Percentiles rank a stretch among this genome's conserved stretches.
Evolutionary conservation across 2,888 invertebrate genomes (phyloP).

Genomic region (Caradrina kadenii): DNA sequence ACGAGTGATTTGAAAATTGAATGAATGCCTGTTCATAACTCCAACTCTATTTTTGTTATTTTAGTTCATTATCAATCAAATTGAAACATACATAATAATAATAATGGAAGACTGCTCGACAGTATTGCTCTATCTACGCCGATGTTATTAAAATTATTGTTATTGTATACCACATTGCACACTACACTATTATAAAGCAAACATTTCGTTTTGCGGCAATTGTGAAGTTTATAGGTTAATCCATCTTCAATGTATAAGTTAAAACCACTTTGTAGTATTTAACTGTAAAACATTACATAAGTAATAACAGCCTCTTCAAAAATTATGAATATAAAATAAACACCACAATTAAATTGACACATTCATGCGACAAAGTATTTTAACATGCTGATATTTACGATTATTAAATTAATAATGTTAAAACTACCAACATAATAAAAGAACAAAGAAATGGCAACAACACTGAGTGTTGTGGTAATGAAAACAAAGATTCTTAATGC

Average conservation of each 20-base stretch:
- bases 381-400: neutral
- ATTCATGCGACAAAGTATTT: slow-evolving; percentile 2
- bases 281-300: neutral
- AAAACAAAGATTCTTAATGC: slow-evolving; percentile 3
- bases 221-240: too few species aligned
- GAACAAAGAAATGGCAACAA: slow-evolving; percentile 8
- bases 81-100: too few species aligned
- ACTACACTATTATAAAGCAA: slow-evolving; percentile 3
- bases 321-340: neutral
- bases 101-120: too few species aligned
- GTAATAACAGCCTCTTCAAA: neutral
- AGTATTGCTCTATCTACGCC: too few species aligned
- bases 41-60: too few species aligned
- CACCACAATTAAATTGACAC: slow-evolving; percentile 9
- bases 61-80: too few species aligned
- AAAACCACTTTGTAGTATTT: neutral
- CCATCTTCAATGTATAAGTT: neutral
- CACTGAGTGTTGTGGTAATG: slow-evolving; percentile 5
- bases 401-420: neutral
- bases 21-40: too few species aligned
- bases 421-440: neutral
- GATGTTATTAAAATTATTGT: too few species aligned
- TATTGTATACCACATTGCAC: too few species aligned
- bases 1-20: too few species aligned
- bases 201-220: neutral